phyloP scores from a whole-genome alignment of 2,888 invertebrate species.

The Epirrhoe tristata region DNA sequence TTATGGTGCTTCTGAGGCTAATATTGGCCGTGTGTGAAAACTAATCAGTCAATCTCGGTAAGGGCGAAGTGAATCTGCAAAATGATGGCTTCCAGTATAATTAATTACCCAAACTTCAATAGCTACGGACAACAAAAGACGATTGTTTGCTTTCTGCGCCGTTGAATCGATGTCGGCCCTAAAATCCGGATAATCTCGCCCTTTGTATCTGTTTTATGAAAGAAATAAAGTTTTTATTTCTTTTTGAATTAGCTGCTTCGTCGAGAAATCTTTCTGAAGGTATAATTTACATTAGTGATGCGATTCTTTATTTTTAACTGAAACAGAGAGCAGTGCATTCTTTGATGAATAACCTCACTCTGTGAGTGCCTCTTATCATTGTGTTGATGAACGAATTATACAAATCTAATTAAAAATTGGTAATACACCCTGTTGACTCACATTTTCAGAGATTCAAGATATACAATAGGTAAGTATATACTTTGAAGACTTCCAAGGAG shows the following conservation, averaged over 20 bases:
- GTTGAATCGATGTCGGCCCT: slow-evolving; percentile 76
- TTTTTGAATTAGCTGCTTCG: slow-evolving; percentile 63
- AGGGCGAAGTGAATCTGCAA: slow-evolving; percentile 73
- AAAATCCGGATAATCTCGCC: slow-evolving; percentile 78
- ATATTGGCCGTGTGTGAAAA: slow-evolving; percentile 49
- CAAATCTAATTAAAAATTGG: too few species aligned
- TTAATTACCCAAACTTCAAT: slow-evolving; percentile 81
- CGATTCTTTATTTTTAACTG: slow-evolving; percentile 39
- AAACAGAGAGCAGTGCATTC: slow-evolving; percentile 1
- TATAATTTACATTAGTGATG: slow-evolving; percentile 43
- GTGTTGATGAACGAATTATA: too few species aligned
- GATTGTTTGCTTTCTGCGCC: slow-evolving; percentile 79
- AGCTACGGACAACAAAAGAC: slow-evolving; percentile 76
- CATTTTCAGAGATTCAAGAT: too few species aligned
- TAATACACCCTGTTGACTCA: too few species aligned
- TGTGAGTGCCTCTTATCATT: too few species aligned
- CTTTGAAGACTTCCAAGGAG: too few species aligned
- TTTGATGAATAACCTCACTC: too few species aligned
- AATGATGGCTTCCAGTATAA: slow-evolving; percentile 73
- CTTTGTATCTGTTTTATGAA: slow-evolving; percentile 78
- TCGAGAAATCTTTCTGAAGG: slow-evolving; percentile 43
- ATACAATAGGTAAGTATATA: too few species aligned
- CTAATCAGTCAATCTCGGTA: slow-evolving; percentile 69
- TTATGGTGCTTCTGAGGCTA: slow-evolving; percentile 40
- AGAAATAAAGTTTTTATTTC: slow-evolving; percentile 79